Percentiles rank a stretch among this genome's conserved stretches.
Evolutionary conservation across 2,797 vertebrate genomes (phyloP).

Genomic region (Myotis vivesi): DNA sequence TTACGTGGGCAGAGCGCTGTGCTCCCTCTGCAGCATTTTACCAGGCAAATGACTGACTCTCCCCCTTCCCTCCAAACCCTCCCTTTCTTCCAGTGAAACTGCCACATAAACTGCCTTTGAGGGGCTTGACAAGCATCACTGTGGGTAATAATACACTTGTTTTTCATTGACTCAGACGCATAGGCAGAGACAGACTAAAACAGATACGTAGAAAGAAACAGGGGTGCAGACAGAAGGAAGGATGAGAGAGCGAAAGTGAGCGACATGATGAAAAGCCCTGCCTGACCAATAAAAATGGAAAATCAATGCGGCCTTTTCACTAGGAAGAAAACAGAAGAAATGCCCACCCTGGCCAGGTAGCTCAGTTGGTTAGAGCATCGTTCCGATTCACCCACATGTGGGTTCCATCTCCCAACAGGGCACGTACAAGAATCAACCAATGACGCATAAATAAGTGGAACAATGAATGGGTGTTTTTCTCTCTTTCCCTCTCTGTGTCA

Average conservation of each 20-base stretch:
- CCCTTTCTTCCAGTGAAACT: slow-evolving; percentile 79
- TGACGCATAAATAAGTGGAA: neutral
- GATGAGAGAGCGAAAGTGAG: slow-evolving; percentile 35
- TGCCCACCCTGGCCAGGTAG: slow-evolving; percentile 38
- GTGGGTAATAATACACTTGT: slow-evolving; percentile 76
- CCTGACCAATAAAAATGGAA: slow-evolving; percentile 72
- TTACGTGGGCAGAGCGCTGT: slow-evolving; percentile 57
- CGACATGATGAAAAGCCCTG: slow-evolving; percentile 71
- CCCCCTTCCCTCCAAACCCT: slow-evolving; percentile 69
- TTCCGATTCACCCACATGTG: neutral
- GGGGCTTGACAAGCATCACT: slow-evolving; percentile 81
- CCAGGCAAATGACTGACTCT: slow-evolving; percentile 54
- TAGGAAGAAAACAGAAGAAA: slow-evolving; percentile 78
- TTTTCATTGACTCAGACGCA: slow-evolving; percentile 36
- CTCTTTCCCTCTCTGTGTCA: neutral
- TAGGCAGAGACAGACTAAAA: slow-evolving; percentile 18
- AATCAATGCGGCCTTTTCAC: slow-evolving; percentile 80
- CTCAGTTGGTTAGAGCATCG: neutral
- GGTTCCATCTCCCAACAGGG: neutral
- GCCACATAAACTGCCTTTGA: slow-evolving; percentile 79
- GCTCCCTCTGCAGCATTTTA: slow-evolving; percentile 45
- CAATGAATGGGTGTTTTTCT: neutral
- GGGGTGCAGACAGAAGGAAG: neutral
- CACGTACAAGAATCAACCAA: neutral
- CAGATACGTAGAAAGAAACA: slow-evolving; percentile 8